Evolutionary conservation across 2,888 invertebrate genomes (phyloP), one percentile per base, ranked within the genome.

Genomic region (Athalia rosae): DNA sequence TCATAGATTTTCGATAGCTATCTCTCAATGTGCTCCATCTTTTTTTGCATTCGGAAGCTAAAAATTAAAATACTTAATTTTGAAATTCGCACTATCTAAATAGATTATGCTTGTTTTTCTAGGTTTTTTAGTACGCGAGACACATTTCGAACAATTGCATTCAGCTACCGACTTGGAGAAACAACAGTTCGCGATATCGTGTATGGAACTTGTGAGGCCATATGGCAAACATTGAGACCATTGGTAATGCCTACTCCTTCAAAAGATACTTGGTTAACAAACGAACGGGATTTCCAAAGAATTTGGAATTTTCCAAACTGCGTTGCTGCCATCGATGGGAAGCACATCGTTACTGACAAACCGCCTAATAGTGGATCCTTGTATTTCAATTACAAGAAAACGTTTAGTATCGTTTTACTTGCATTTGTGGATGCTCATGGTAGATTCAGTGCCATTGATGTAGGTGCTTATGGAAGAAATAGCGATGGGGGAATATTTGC

Each of bases 381-480:
- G n/a, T n/a, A n/a, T n/a, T n/a, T n/a, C n/a, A n/a, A n/a, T n/a
- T n/a, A n/a, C n/a, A n/a, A n/a, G n/a, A n/a, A n/a, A n/a, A n/a
- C n/a, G n/a, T n/a, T n/a, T n/a, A n/a, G n/a, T n/a, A n/a, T n/a
- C n/a, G 8, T 8, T n/a, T 9, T 56, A 56, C 9, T 56, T 56
- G 56, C 56, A 56, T 56, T 56, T 56, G 81, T 80, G 28, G 81
- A 82, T 76, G 79, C 81, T 11, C 53, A 79, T 48, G 80, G 78
- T 63, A 81, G 79, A 50, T 83, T 83, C 73, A 80, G 78, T 53
- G 56, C n/a, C 8, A 56, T 56, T 56, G 82, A 83, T 69, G 79
- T 83, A 3, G 81, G 81, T 6, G 79, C 78, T 4, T 81, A 79
- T 71, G 82, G 83, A 1, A 79, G 71, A 69, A 79, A 79, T 62